Percentiles rank a stretch among this genome's conserved stretches.
Conservation (phyloP, 1,140 invertebrate genomes). For the Frieseomelitta varia region DNA sequence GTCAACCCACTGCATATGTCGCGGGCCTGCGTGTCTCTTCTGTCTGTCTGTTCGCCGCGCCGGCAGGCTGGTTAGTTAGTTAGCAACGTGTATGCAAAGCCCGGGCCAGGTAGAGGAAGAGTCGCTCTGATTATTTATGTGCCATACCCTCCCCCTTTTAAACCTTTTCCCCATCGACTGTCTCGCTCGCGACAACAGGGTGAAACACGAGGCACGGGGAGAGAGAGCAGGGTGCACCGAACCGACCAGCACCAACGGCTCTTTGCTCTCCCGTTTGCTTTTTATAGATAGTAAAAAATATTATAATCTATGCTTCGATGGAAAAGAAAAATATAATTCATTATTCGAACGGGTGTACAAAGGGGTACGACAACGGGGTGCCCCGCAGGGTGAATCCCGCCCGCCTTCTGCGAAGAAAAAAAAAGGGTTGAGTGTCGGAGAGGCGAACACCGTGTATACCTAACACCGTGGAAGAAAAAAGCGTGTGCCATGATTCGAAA, state of each 20-base stretch:
- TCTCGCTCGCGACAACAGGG: constrained; percentile 55
- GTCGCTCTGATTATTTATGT: constrained; percentile 71
- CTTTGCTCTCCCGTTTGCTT: constrained; percentile 66
- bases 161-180: constrained; percentile 47
- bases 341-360: constrained; percentile 77
- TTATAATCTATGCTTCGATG: constrained; percentile 81
- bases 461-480: constrained; percentile 37
- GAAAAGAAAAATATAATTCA: constrained; percentile 82
- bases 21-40: constrained; percentile 55
- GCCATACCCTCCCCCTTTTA: constrained; percentile 55
- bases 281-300: constrained; percentile 81
- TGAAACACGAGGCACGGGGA: constrained; percentile 61
- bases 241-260: constrained; percentile 53
- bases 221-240: constrained; percentile 49
- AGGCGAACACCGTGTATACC: constrained; percentile 23
- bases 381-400: constrained; percentile 74
- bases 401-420: constrained; percentile 69
- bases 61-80: constrained; percentile 68
- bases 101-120: constrained; percentile 64
- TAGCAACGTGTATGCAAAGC: constrained; percentile 75
- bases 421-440: constrained; percentile 71
- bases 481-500: background rate
- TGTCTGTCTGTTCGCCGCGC: constrained; percentile 30
- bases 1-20: constrained; percentile 75
- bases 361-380: constrained; percentile 75